Evolutionary conservation across 2,113 vertebrate species (phyloP).

Genomic region (Centropus bengalensis): DNA sequence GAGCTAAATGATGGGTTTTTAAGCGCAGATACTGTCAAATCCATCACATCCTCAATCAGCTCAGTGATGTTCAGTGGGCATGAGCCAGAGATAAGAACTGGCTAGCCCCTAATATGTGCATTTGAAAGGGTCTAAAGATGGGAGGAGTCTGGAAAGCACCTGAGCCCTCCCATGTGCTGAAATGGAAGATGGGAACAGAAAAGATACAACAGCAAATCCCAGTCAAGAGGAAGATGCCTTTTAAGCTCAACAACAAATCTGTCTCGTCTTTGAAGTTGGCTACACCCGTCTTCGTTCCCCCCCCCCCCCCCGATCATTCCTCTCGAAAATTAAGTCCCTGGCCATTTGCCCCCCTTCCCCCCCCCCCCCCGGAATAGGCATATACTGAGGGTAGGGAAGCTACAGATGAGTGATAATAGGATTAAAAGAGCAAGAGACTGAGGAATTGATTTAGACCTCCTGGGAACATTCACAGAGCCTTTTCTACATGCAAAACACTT

Average conservation of each 20-base stretch:
- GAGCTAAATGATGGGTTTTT: not conserved
- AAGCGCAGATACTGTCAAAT: not conserved
- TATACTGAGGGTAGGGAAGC: slow-evolving; percentile 30
- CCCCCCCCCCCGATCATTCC: no score
- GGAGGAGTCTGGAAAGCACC: slow-evolving; percentile 19
- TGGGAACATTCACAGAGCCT: not conserved
- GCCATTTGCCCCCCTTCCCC: no score
- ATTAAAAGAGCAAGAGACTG: slow-evolving; percentile 45
- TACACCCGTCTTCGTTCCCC: slow-evolving; percentile 12
- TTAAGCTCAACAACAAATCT: slow-evolving; percentile 35
- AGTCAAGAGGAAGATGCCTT: slow-evolving; percentile 36
- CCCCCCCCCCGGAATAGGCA: not conserved
- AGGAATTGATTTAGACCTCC: slow-evolving; percentile 44
- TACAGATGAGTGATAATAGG: slow-evolving; percentile 54
- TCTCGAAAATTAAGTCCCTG: slow-evolving; percentile 54
- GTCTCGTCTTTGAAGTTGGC: slow-evolving; percentile 40
- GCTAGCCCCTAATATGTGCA: not conserved
- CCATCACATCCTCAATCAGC: not conserved
- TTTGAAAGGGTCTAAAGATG: not conserved
- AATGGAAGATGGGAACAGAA: not conserved
- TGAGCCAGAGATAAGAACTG: not conserved
- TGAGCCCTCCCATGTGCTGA: not conserved
- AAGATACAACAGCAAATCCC: slow-evolving; percentile 46
- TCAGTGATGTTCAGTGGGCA: not conserved
- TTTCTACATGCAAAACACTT: slow-evolving; percentile 48